Conservation (phyloP, 2,113 vertebrate species). For the Manacus vitellinus region DNA sequence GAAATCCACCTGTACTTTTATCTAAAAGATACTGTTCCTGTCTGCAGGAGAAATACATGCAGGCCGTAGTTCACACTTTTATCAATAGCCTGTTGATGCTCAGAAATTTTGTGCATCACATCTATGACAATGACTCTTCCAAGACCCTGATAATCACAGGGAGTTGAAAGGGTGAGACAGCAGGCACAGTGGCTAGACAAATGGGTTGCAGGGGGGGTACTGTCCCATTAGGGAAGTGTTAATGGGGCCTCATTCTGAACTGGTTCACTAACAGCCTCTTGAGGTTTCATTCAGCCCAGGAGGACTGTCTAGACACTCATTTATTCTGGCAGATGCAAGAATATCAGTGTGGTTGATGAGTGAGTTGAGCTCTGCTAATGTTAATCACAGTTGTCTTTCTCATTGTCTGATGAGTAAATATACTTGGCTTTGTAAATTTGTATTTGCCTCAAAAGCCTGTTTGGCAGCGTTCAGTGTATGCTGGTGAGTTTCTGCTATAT, state of each 20-base stretch:
- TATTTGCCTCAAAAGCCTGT: background rate
- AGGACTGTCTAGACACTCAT: slow-evolving; percentile 44
- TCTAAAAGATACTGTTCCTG: background rate
- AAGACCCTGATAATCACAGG: background rate
- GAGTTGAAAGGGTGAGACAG: background rate
- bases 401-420: slow-evolving; percentile 17
- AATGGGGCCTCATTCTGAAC: background rate
- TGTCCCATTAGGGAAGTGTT: background rate
- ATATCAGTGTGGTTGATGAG: background rate
- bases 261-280: background rate
- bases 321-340: background rate
- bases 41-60: background rate
- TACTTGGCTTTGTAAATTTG: slow-evolving; percentile 4
- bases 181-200: background rate
- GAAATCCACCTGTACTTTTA: background rate
- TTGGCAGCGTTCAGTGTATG: background rate
- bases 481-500: background rate
- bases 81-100: background rate
- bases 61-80: background rate
- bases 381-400: slow-evolving; percentile 22
- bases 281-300: background rate
- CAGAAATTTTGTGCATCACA: background rate
- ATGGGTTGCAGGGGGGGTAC: background rate
- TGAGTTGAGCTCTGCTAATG: background rate
- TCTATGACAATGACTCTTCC: background rate